phyloP scores from a whole-genome alignment of 2,797 vertebrate species.

The Lycodopsis pacificus region DNA sequence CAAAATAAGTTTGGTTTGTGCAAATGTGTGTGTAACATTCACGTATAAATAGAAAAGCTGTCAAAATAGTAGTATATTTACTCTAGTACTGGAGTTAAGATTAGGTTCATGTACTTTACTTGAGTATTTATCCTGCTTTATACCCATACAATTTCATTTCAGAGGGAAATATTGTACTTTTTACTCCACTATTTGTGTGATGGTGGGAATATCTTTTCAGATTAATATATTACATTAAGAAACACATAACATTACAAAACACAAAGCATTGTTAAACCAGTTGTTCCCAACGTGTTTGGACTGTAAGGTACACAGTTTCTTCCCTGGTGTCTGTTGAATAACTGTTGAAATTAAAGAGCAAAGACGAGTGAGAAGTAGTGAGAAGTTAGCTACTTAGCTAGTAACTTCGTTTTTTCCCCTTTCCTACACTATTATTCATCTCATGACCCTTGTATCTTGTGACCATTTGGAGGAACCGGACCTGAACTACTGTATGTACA shows the following conservation, averaged over 20 bases:
- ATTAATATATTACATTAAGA: not conserved
- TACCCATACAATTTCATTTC: not conserved
- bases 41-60: not conserved
- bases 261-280: not conserved
- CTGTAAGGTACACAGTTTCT: not conserved
- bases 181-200: not conserved
- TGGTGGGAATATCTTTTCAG: not conserved
- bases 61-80: not conserved
- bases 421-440: not conserved
- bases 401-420: not conserved
- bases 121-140: not conserved
- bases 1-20: conserved; percentile 48
- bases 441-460: not conserved
- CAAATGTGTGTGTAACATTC: conserved; percentile 27
- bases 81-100: not conserved
- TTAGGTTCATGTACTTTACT: not conserved
- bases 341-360: not conserved
- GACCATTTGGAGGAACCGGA: not conserved
- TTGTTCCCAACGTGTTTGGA: not conserved
- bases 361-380: not conserved
- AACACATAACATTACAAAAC: not conserved
- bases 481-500: not conserved
- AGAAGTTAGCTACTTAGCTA: no score
- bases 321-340: not conserved
- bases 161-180: not conserved